These are phyloP conservation scores for Leucoma salicis DNA, from an alignment of 2,888 invertebrate species.

Conservation along the genomic window DNA sequence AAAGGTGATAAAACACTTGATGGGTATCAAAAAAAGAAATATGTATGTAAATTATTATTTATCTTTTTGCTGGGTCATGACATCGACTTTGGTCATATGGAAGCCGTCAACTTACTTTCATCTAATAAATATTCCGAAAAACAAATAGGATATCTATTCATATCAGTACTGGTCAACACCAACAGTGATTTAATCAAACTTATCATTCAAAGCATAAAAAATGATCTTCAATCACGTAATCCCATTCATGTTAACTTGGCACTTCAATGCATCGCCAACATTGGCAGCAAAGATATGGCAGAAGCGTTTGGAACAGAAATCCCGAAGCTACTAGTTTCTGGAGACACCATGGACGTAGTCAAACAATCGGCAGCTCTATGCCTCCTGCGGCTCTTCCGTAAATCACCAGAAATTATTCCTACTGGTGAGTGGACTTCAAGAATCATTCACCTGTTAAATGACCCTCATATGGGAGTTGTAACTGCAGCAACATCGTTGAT, in stretches of 20 bases:
- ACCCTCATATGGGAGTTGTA: conserved; percentile 99
- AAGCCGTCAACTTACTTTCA: conserved; percentile 99
- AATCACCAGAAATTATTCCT: conserved; percentile 97
- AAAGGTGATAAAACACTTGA: conserved; percentile 99
- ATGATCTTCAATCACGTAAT: conserved; percentile 97
- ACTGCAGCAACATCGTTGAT: conserved; percentile 99
- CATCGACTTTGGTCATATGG: conserved; percentile 99
- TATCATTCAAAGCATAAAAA: conserved; percentile 99
- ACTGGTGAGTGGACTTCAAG: conserved; percentile 99
- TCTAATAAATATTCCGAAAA: conserved; percentile 99
- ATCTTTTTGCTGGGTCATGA: conserved; percentile 99
- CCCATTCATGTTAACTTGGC: conserved; percentile 99
- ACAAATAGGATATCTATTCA: conserved; percentile 99
- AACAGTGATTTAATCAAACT: conserved; percentile 99
- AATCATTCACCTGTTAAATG: conserved; percentile 98
- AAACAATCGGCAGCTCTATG: conserved; percentile 99
- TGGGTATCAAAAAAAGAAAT: conserved; percentile 99
- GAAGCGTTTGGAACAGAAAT: conserved; percentile 99
- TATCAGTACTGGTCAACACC: conserved; percentile 99
- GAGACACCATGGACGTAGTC: conserved; percentile 99
- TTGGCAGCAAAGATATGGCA: conserved; percentile 99
- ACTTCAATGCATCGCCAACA: conserved; percentile 99
- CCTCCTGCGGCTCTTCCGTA: conserved; percentile 94
- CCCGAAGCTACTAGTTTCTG: conserved; percentile 98
- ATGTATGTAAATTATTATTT: conserved; percentile 99